Percentiles rank a stretch among this genome's conserved stretches.
Evolutionary conservation across 2,113 vertebrate genomes (phyloP).

Genomic region (Phainopepla nitens): DNA sequence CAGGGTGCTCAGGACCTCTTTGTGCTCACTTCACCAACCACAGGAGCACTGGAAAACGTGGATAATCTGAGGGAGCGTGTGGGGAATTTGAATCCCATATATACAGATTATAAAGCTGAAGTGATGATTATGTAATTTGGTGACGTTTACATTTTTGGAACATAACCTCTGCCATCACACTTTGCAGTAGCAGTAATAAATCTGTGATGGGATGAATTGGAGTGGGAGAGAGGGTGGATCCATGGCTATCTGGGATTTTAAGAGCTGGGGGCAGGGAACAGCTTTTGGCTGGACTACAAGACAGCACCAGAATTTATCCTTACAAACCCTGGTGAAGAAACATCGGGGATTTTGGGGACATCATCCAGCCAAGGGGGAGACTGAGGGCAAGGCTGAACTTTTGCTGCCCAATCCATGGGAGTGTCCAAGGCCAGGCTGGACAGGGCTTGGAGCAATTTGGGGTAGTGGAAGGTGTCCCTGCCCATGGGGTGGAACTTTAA

Average conservation of each 20-base stretch:
- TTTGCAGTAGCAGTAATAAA: background rate
- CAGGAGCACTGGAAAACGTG: background rate
- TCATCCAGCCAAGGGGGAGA: background rate
- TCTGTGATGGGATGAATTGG: background rate
- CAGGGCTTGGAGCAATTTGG: background rate
- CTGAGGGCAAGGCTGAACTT: background rate
- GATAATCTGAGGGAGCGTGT: background rate
- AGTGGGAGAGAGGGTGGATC: background rate
- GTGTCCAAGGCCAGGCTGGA: background rate
- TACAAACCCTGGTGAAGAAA: background rate
- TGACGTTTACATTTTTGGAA: constrained; percentile 32
- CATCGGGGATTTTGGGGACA: background rate
- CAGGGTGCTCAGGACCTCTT: background rate
- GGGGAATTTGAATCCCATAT: background rate
- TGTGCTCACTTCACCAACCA: background rate
- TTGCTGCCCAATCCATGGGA: background rate
- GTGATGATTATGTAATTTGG: background rate
- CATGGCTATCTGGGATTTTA: background rate
- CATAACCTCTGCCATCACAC: background rate
- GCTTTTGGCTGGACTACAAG: background rate
- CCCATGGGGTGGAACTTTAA: background rate
- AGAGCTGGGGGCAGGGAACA: background rate
- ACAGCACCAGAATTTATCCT: background rate
- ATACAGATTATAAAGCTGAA: background rate
- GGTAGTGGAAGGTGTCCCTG: background rate